Percentiles rank a stretch among this genome's conserved stretches.
These are phyloP conservation scores for Echinometra lucunter DNA, from an alignment of 53 echinoderm and acorn worm genomes.

Conservation along the genomic window DNA sequence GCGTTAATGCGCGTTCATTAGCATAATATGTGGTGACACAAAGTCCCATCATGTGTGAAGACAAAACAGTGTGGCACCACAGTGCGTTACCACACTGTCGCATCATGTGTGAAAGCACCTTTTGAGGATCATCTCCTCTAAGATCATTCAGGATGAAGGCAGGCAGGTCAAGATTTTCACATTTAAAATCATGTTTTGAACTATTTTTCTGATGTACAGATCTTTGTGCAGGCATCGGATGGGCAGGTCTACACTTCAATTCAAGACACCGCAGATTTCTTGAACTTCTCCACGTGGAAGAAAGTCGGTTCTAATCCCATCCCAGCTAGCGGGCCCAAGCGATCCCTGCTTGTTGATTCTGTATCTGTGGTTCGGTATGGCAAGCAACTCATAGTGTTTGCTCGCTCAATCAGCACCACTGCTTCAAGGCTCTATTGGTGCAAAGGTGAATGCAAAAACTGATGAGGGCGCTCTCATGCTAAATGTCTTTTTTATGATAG, in stretches of 20 bases:
- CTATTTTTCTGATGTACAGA: neutral
- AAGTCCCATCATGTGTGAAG: too few relatives aligned
- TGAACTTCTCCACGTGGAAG: conserved; percentile 73
- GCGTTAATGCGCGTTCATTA: too few relatives aligned
- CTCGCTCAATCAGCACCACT: conserved; percentile 28
- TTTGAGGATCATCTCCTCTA: too few relatives aligned
- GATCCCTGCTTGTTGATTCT: conserved; percentile 27
- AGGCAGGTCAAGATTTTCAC: too few relatives aligned
- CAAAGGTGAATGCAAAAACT: too few relatives aligned
- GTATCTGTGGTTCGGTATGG: conserved; percentile 60
- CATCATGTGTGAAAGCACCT: too few relatives aligned
- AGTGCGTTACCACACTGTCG: too few relatives aligned
- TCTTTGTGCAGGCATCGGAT: conserved; percentile 74
- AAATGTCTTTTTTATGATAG: too few relatives aligned
- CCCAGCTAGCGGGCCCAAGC: neutral
- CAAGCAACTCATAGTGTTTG: conserved; percentile 72
- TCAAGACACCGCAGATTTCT: conserved; percentile 37
- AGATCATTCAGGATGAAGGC: too few relatives aligned
- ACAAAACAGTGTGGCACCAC: too few relatives aligned
- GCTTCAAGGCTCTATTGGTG: conserved; percentile 52
- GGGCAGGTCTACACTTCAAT: conserved; percentile 77
- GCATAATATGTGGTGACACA: too few relatives aligned
- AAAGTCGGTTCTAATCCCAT: conserved; percentile 22
- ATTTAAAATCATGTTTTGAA: neutral
- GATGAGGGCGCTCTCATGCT: too few relatives aligned